Evolutionary conservation across 2,797 vertebrate species (phyloP).

Genomic region (Telmatherina bonti): DNA sequence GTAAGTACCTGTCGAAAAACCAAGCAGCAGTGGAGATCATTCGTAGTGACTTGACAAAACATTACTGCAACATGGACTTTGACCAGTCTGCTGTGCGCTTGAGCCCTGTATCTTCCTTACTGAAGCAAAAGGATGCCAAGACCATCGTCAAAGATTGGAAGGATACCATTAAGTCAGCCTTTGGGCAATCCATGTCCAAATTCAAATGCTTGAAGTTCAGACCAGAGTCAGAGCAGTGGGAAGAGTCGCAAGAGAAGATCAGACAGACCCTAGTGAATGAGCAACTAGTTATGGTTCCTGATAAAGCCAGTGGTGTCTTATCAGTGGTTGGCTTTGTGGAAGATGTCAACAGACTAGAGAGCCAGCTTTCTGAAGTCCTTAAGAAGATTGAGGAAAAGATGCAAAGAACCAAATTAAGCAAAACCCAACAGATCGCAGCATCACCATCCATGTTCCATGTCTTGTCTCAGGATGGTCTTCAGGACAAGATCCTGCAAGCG

Average conservation of each 20-base stretch:
- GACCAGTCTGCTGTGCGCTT: conserved; percentile 71
- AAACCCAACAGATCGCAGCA: conserved; percentile 68
- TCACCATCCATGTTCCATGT: conserved; percentile 73
- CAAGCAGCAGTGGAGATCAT: conserved; percentile 59
- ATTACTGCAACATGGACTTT: conserved; percentile 78
- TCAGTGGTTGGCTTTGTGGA: conserved; percentile 80
- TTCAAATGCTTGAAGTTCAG: conserved; percentile 73
- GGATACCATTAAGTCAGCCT: conserved; percentile 63
- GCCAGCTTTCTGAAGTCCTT: conserved; percentile 61
- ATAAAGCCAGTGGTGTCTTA: conserved; percentile 54
- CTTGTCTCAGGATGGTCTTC: conserved; percentile 70
- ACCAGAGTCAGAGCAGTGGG: conserved; percentile 76
- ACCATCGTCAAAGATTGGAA: conserved; percentile 81
- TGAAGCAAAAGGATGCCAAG: conserved; percentile 72
- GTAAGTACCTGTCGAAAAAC: conserved; percentile 78
- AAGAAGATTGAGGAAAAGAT: conserved; percentile 63
- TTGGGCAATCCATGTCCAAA: conserved; percentile 73
- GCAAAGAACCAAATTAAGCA: conserved; percentile 73
- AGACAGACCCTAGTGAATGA: conserved; percentile 40
- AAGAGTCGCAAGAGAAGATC: conserved; percentile 71
- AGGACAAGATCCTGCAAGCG: conserved; percentile 50
- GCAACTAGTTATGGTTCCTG: conserved; percentile 73
- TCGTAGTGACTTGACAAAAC: conserved; percentile 67
- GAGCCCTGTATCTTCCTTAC: conserved; percentile 75
- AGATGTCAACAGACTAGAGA: conserved; percentile 67